Evolutionary conservation across 1,140 invertebrate species (phyloP).

Genomic region (Plectrocnemia conspersa): DNA sequence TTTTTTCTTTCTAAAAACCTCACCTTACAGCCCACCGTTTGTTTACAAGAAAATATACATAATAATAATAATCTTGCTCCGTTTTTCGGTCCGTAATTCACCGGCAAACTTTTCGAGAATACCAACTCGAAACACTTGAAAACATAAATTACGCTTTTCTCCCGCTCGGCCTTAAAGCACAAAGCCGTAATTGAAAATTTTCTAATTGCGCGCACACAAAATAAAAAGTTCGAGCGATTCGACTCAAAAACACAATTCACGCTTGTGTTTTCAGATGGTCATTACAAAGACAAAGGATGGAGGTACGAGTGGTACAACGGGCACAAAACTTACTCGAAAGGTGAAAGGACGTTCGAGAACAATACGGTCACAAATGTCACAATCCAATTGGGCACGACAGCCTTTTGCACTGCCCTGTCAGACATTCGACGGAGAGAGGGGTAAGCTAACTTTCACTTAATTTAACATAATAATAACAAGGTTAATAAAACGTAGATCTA

Average conservation of each 20-base stretch:
- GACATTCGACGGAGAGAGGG: conserved; percentile 47
- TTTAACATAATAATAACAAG: background rate
- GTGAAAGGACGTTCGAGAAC: conserved; percentile 37
- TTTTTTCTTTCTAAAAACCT: background rate
- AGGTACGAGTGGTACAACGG: conserved; percentile 32
- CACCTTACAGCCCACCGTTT: too few species aligned
- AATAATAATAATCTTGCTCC: too few species aligned
- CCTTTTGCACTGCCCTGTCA: conserved; percentile 72
- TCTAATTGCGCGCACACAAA: background rate
- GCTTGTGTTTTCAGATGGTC: conserved; percentile 25
- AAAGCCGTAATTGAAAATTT: background rate
- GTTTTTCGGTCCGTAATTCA: too few species aligned
- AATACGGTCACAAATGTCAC: conserved; percentile 64
- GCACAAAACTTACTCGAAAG: conserved; percentile 27
- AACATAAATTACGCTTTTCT: too few species aligned
- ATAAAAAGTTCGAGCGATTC: background rate
- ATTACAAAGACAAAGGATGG: conserved; percentile 31
- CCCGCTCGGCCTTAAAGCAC: too few species aligned
- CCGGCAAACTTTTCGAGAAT: too few species aligned
- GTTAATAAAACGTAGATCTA: background rate
- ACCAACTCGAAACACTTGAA: too few species aligned
- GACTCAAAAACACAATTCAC: background rate
- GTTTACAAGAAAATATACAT: too few species aligned
- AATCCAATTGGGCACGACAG: conserved; percentile 75
- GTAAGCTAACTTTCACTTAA: conserved; percentile 37